Evolutionary conservation across 1,140 invertebrate genomes (phyloP), one percentile per base, ranked within the genome.

Genomic region (Hyphantria cunea): DNA sequence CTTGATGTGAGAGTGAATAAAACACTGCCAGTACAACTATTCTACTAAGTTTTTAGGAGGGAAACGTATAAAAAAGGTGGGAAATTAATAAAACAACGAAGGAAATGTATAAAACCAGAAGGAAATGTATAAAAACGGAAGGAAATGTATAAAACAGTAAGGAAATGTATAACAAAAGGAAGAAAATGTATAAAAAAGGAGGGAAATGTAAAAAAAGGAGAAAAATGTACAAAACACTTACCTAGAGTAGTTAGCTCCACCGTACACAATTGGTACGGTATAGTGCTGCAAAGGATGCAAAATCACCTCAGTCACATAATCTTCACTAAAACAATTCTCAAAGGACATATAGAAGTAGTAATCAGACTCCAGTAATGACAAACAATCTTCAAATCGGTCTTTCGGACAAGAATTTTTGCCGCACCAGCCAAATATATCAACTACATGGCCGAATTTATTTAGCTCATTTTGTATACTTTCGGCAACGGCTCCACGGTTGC

Each of bases 281-380:
- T 80, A 79, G 67, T 86, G 70, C 6, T 70, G 56, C 13, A 85
- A 49, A 11, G 84, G 68, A 69, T 81, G 60, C 47, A 84, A 55
- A 34, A 83, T 48, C 44, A 82, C 79, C 32, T 84, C 80, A 6
- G 80, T 84, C 6, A 85, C 80, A 49, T 83, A 85, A 61, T 87
- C 80, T 12, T 78, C 78, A 51, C 67, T 66, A 3, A 74, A 6
- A 7, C 75, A 81, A 39, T 81, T 79, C 62, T 88, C 85, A 64
- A 89, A 89, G 10, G 78, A 70, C 13, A 89, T 64, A 67, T 84
- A 89, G 61, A 89, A 89, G 51, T 76, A 85, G 56, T 89, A 89
- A 25, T 82, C 66, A 11, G 54, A 66, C 49, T 76, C 68, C 2
- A 86, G 50, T 12, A 82, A 34, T 10, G 60, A 47, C 12, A 81